A percentile compares a stretch with the other conserved stretches of the same genome.
phyloP scores from a whole-genome alignment of 2,888 invertebrate genomes.

The Platerodrilus igneus region DNA sequence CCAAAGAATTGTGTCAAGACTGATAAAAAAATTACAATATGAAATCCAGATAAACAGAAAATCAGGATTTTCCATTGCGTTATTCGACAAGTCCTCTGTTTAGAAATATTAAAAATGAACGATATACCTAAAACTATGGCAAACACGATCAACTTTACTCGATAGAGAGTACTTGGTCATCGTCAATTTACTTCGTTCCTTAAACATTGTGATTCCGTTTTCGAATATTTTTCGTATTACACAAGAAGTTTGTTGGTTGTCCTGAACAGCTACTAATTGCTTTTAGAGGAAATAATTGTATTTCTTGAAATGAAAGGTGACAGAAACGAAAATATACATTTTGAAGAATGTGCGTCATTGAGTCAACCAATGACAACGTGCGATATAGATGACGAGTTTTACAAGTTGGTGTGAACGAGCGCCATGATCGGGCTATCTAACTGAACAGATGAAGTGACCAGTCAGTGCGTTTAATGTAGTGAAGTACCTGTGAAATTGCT shows the following conservation, averaged over 20 bases:
- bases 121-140: neutral
- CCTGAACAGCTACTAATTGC: neutral
- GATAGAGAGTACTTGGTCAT: neutral
- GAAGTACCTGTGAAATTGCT: no score
- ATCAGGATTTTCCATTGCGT: neutral
- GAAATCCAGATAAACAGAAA: conserved; percentile 1
- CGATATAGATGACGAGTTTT: no score
- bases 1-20: conserved; percentile 1
- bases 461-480: no score
- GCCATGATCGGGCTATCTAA: no score
- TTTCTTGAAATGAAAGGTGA: conserved; percentile 5
- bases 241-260: conserved; percentile 1
- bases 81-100: conserved; percentile 1
- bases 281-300: conserved; percentile 4
- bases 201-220: neutral
- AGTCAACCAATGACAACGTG: no score
- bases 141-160: neutral
- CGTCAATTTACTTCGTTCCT: neutral
- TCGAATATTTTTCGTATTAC: neutral
- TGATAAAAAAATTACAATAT: conserved; percentile 1
- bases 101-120: neutral
- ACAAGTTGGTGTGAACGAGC: no score
- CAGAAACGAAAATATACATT: no score
- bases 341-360: no score
- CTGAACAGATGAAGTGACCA: no score